These are phyloP conservation scores for Paramormyrops kingsleyae DNA, from an alignment of 2,113 vertebrate genomes.

Conservation along the genomic window DNA sequence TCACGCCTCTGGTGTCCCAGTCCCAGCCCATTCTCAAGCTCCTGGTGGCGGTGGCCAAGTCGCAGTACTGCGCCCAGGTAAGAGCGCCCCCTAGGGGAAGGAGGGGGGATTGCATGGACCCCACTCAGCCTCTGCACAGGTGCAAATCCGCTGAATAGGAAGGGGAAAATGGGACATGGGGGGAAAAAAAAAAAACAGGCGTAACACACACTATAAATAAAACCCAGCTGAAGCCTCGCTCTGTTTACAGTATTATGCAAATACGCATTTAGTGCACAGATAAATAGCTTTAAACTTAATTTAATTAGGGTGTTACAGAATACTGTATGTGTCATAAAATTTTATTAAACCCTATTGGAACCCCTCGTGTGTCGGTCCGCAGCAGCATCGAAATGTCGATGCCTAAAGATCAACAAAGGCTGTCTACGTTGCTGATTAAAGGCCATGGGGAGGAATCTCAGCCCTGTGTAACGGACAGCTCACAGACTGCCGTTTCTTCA, in stretches of 20 bases:
- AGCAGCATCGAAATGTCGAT: neutral
- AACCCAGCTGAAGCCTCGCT: neutral
- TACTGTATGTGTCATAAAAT: neutral
- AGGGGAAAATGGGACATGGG: neutral
- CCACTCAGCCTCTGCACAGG: neutral
- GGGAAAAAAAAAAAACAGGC: neutral
- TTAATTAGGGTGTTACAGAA: neutral
- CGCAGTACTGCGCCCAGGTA: conserved; percentile 98
- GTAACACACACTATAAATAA: neutral
- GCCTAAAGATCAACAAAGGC: neutral
- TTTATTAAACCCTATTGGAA: neutral
- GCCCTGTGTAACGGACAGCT: neutral
- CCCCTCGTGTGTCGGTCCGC: neutral
- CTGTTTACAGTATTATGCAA: neutral
- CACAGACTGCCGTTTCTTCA: neutral
- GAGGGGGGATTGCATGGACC: too few species aligned
- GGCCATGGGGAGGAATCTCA: neutral
- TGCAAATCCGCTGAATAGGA: neutral
- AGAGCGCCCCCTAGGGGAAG: conserved; percentile 16
- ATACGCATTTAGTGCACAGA: neutral
- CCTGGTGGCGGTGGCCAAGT: conserved; percentile 88
- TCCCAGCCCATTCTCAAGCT: conserved; percentile 98
- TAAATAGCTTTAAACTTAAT: neutral
- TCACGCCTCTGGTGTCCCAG: conserved; percentile 94
- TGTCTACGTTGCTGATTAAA: neutral